These are phyloP conservation scores for Euzophera pinguis DNA, from an alignment of 2,888 invertebrate genomes.

Conservation along the genomic window DNA sequence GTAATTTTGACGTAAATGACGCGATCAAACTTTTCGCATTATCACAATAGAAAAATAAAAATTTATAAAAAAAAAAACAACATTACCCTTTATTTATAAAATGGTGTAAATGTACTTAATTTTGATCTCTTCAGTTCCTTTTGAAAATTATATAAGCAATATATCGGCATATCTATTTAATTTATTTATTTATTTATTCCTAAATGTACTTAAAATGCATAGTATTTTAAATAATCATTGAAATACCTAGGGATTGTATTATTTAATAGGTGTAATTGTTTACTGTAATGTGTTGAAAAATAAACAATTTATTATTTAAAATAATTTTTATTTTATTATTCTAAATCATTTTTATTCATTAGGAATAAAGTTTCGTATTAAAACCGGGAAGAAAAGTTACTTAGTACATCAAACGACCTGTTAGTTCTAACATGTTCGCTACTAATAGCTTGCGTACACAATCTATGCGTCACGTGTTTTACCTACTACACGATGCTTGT, in stretches of 20 bases:
- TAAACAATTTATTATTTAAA: slow-evolving; percentile 3
- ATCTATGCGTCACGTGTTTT: no score
- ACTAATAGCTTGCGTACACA: no score
- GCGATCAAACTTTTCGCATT: no score
- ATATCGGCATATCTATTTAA: background rate
- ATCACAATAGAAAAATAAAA: no score
- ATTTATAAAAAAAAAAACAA: no score
- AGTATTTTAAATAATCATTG: background rate
- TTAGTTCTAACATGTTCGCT: no score
- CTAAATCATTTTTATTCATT: no score
- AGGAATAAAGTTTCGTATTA: no score
- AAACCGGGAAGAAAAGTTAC: no score
- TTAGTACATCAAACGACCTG: no score
- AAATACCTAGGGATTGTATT: slow-evolving; percentile 25
- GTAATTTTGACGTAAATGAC: no score
- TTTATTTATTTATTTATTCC: slow-evolving; percentile 2
- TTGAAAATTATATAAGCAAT: slow-evolving; percentile 10
- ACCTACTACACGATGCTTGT: no score
- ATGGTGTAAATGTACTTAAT: background rate
- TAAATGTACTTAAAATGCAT: slow-evolving; percentile 1
- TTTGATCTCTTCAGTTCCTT: slow-evolving; percentile 8
- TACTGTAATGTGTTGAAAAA: slow-evolving; percentile 17
- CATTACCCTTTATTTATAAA: background rate
- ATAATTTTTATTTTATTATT: background rate
- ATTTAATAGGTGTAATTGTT: slow-evolving; percentile 30